A percentile compares a stretch with the other conserved stretches of the same genome.
Conservation (phyloP, 2,888 invertebrate species). For the Helobdella robusta region DNA sequence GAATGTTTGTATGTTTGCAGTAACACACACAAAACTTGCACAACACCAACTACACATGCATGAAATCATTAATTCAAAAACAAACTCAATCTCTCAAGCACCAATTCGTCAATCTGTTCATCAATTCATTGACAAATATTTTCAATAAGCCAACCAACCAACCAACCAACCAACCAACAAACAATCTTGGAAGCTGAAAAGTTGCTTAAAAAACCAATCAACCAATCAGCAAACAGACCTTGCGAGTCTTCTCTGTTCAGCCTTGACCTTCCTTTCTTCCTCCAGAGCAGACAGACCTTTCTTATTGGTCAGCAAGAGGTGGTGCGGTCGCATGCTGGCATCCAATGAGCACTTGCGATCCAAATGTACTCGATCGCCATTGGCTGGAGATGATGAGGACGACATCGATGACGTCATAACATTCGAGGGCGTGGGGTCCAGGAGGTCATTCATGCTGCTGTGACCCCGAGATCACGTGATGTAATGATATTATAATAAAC, state of each 20-base stretch:
- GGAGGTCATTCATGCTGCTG: slow-evolving; percentile 19
- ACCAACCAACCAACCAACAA: not conserved
- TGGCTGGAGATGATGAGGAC: too few relatives aligned
- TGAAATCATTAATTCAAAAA: not conserved
- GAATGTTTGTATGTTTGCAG: too few relatives aligned
- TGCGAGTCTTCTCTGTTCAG: slow-evolving; percentile 22
- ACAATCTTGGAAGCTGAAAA: too few relatives aligned
- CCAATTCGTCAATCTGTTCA: not conserved
- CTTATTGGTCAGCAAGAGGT: not conserved
- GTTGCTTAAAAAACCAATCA: slow-evolving; percentile 1
- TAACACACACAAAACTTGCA: too few relatives aligned
- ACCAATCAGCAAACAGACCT: slow-evolving; percentile 8
- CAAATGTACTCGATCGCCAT: not conserved
- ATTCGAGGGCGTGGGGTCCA: slow-evolving; percentile 4
- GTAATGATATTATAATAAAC: too few relatives aligned
- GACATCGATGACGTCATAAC: too few relatives aligned
- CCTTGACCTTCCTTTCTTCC: slow-evolving; percentile 16
- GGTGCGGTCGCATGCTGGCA: slow-evolving; percentile 8
- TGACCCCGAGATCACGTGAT: too few relatives aligned
- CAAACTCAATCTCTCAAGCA: not conserved
- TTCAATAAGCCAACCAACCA: too few relatives aligned
- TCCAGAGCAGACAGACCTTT: not conserved
- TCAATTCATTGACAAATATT: not conserved
- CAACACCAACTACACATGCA: too few relatives aligned
- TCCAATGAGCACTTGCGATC: slow-evolving; percentile 19